phyloP scores from a whole-genome alignment of 2,113 vertebrate genomes.

The Peromyscus californicus region DNA sequence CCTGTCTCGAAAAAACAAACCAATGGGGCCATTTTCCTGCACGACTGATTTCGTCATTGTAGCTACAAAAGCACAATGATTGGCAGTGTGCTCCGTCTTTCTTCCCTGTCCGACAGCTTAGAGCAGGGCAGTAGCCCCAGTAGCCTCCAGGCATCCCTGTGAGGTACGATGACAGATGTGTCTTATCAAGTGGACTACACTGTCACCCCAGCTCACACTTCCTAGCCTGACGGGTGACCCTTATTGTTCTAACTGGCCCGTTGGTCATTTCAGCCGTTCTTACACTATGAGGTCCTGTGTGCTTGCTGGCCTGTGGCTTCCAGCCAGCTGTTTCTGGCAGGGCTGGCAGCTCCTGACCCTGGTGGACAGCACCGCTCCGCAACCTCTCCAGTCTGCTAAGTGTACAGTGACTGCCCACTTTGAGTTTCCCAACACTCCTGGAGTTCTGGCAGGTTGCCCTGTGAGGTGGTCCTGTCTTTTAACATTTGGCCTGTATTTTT shows the following conservation, averaged over 20 bases:
- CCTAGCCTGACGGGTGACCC: background rate
- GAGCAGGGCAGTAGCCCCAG: background rate
- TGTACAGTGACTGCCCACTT: no score
- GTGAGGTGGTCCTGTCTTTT: background rate
- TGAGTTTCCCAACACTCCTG: background rate
- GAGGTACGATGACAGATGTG: background rate
- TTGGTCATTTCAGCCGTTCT: no score
- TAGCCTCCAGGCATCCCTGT: background rate
- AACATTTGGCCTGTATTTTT: background rate
- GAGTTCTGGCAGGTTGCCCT: background rate
- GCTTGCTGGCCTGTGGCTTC: background rate
- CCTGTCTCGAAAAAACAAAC: background rate
- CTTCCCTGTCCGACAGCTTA: background rate
- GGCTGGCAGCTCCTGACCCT: no score
- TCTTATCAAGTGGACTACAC: background rate
- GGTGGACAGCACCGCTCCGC: background rate
- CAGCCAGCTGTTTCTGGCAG: background rate
- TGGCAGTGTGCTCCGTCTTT: rapidly evolving
- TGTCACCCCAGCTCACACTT: background rate
- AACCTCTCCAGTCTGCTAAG: background rate
- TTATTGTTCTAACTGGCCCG: background rate
- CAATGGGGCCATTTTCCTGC: background rate
- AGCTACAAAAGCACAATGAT: background rate
- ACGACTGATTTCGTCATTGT: background rate
- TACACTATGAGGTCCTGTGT: background rate